Conservation (phyloP, 2,797 vertebrate species). For the Fringilla coelebs region DNA sequence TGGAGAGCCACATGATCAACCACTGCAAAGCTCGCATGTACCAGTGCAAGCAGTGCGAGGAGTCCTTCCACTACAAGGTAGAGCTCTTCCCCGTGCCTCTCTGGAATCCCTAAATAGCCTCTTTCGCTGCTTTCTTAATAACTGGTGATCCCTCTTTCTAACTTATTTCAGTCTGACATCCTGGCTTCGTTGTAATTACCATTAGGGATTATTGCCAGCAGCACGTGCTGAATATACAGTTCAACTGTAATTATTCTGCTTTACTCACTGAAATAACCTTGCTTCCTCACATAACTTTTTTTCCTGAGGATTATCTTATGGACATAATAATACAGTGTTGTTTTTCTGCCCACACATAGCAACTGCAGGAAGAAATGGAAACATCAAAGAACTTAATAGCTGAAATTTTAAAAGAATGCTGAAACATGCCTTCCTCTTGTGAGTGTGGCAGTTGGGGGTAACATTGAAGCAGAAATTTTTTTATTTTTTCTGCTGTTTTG, state of each 20-base stretch:
- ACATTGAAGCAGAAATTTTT: neutral
- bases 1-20: constrained; percentile 95
- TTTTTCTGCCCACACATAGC: neutral
- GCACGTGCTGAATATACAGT: neutral
- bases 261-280: neutral
- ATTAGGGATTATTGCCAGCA: neutral
- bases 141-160: neutral
- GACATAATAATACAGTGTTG: neutral
- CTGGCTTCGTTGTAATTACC: neutral
- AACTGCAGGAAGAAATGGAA: neutral
- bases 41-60: constrained; percentile 89
- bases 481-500: neutral
- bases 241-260: neutral
- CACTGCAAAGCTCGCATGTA: constrained; percentile 93
- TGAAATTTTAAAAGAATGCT: neutral
- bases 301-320: neutral
- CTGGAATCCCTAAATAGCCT: neutral
- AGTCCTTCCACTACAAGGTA: constrained; percentile 95
- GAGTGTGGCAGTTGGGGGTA: neutral
- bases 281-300: neutral
- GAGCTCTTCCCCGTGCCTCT: neutral
- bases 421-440: neutral
- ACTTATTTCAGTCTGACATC: neutral
- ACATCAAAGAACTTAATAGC: neutral
- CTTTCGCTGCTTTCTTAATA: neutral